Evolutionary conservation across 2,113 vertebrate species (phyloP).

Genomic region (Arenaria interpres): DNA sequence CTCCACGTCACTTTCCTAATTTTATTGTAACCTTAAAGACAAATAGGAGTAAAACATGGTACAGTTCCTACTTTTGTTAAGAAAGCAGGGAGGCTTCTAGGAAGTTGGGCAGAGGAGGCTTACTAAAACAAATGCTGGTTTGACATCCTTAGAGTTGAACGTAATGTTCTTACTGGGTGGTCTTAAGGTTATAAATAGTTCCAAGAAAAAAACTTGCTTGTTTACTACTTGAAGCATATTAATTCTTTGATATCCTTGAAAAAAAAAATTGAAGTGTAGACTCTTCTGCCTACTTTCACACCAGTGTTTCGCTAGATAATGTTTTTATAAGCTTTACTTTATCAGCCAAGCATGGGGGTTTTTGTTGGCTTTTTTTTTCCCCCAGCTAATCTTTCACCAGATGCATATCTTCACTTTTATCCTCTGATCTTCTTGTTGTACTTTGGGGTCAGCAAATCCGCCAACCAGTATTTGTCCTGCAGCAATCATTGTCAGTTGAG

Average conservation of each 20-base stretch:
- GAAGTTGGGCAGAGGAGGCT: not conserved
- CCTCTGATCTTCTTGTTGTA: not conserved
- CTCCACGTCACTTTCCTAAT: not conserved
- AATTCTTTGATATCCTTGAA: not conserved
- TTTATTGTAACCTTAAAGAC: not conserved
- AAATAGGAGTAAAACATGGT: not conserved
- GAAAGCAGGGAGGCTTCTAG: not conserved
- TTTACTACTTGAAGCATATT: not conserved
- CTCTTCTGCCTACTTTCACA: not conserved
- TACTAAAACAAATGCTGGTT: not conserved
- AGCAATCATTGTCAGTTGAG: not conserved
- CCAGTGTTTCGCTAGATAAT: not conserved
- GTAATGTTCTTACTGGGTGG: not conserved
- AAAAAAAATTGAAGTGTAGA: not conserved
- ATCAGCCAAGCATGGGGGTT: fast-evolving
- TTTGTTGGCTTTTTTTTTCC: not conserved
- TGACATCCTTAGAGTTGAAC: not conserved
- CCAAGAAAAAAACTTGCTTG: not conserved
- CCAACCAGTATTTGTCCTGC: not conserved
- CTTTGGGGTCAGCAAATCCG: not conserved
- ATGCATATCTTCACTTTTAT: not conserved
- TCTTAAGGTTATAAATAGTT: conserved; percentile 40
- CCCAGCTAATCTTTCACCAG: not conserved
- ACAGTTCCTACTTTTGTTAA: not conserved
- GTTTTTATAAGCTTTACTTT: not conserved